These are phyloP conservation scores for Salminus brasiliensis DNA, from an alignment of 2,113 vertebrate genomes.

Conservation along the genomic window DNA sequence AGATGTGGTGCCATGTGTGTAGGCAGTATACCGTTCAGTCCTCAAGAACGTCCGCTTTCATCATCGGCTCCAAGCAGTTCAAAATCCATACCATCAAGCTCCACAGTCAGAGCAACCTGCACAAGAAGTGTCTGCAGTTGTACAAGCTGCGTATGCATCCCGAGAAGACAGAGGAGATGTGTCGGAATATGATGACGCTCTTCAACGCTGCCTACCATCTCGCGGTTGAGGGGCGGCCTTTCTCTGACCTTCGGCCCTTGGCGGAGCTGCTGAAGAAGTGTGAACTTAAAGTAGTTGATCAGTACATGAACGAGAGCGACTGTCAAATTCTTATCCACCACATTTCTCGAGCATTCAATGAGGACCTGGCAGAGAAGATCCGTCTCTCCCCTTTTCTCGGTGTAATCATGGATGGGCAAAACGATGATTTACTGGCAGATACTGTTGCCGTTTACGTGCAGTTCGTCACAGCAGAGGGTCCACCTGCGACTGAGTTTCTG, in stretches of 20 bases:
- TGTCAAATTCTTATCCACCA: conserved; percentile 94
- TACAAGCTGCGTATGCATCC: conserved; percentile 98
- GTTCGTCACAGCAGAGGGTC: conserved; percentile 86
- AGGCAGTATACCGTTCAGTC: conserved; percentile 97
- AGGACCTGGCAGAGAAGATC: conserved; percentile 91
- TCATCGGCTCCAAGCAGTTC: conserved; percentile 96
- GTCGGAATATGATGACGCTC: conserved; percentile 91
- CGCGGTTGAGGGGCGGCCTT: conserved; percentile 89
- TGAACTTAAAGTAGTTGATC: conserved; percentile 95
- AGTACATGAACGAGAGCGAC: conserved; percentile 96
- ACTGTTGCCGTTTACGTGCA: conserved; percentile 91
- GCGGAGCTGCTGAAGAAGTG: conserved; percentile 94
- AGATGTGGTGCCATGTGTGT: conserved; percentile 99
- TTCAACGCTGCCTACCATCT: conserved; percentile 95
- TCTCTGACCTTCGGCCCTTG: conserved; percentile 90
- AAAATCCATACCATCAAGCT: conserved; percentile 99
- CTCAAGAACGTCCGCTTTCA: conserved; percentile 94
- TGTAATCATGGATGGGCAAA: conserved; percentile 92
- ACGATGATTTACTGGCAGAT: conserved; percentile 87
- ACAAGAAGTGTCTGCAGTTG: conserved; percentile 98
- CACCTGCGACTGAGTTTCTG: conserved; percentile 88
- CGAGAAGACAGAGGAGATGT: conserved; percentile 98
- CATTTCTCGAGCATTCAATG: conserved; percentile 86
- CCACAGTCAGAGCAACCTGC: conserved; percentile 97
- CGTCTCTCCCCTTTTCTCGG: conserved; percentile 91